Conservation (phyloP, 2,888 invertebrate genomes). For the Neoitamus cyanurus region DNA sequence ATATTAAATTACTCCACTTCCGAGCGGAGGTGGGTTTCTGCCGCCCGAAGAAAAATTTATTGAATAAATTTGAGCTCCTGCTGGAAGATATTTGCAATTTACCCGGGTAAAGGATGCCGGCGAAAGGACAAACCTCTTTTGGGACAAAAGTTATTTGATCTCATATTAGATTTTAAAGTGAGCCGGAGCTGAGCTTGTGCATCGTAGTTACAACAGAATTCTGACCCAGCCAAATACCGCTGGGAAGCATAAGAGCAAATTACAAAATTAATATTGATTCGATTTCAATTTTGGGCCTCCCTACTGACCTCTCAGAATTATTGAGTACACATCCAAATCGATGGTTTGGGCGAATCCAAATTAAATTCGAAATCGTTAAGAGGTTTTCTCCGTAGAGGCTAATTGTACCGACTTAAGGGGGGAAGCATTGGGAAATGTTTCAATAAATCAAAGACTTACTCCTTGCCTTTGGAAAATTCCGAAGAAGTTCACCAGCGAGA, state of each 20-base stretch:
- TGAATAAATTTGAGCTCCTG: not conserved
- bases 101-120: not conserved
- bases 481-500: not conserved
- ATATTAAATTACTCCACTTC: not conserved
- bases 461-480: not conserved
- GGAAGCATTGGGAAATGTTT: not conserved
- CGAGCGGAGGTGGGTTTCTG: not conserved
- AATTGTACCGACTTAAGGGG: not conserved
- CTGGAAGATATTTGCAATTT: not conserved
- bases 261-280: not conserved
- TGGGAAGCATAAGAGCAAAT: not conserved
- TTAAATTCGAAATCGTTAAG: not conserved
- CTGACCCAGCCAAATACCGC: not conserved
- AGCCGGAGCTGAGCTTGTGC: not conserved
- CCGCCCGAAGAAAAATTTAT: not conserved
- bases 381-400: not conserved
- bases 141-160: not conserved
- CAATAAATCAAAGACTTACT: not conserved
- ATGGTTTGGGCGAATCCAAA: not conserved
- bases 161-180: not conserved
- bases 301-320: not conserved
- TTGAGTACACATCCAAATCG: not conserved
- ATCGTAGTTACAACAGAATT: not conserved
- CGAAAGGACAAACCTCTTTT: not conserved
- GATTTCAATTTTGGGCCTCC: not conserved